Evolutionary conservation across 2,888 invertebrate genomes (phyloP).

Genomic region (Trachelus troglodyta): DNA sequence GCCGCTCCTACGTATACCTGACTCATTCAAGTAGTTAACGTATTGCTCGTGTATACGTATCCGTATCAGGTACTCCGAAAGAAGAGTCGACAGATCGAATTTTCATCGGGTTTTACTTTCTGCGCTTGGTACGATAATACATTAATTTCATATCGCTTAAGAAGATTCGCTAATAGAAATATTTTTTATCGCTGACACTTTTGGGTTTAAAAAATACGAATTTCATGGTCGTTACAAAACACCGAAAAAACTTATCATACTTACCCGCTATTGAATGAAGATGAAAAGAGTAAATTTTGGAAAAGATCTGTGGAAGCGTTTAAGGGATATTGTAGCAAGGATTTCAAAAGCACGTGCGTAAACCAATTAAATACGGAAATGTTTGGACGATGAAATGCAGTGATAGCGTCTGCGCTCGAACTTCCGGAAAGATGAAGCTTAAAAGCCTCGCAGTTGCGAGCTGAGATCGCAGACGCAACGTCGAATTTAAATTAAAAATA

Average conservation of each 20-base stretch:
- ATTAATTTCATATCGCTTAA: background rate
- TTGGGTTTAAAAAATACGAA: background rate
- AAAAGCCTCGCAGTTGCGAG: background rate
- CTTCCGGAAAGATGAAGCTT: background rate
- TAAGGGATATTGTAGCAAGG: background rate
- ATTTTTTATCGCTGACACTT: background rate
- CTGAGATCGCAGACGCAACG: background rate
- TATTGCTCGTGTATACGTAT: background rate
- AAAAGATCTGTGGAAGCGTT: too few species aligned
- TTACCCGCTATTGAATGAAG: fast-evolving
- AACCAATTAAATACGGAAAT: background rate
- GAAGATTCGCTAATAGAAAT: background rate
- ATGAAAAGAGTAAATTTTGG: too few species aligned
- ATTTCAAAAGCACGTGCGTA: background rate
- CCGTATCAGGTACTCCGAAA: background rate
- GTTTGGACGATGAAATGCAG: background rate
- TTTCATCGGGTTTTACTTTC: background rate
- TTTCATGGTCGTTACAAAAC: background rate
- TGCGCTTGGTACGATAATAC: background rate
- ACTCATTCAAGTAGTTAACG: background rate
- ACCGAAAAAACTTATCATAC: background rate
- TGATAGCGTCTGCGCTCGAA: background rate
- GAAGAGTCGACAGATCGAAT: background rate
- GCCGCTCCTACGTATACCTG: background rate
- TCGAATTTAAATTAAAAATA: background rate